Evolutionary conservation across 2,888 invertebrate species (phyloP).

Genomic region (Galeopsomyia nigrocyanea): DNA sequence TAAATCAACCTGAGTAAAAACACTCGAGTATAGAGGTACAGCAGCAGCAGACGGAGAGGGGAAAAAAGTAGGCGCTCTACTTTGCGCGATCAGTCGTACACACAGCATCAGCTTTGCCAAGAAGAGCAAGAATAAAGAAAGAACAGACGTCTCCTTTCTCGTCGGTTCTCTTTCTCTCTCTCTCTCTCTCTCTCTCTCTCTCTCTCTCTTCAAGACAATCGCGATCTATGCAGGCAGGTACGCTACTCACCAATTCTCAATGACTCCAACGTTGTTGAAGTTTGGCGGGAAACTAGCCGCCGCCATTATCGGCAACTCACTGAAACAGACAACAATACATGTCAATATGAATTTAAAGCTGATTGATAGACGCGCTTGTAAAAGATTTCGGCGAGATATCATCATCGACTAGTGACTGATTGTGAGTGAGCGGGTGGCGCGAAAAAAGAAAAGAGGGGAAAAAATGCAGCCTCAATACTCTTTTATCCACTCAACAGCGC

Average conservation of each 20-base stretch:
- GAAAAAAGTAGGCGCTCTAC: not conserved
- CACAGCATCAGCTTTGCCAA: too few relatives aligned
- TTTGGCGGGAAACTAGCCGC: slow-evolving; percentile 66
- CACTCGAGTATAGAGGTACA: not conserved
- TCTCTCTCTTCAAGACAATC: not conserved
- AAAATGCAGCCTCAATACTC: slow-evolving; percentile 42
- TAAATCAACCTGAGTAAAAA: not conserved
- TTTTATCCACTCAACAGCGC: slow-evolving; percentile 47
- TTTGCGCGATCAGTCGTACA: not conserved
- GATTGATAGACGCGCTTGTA: too few relatives aligned
- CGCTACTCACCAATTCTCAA: slow-evolving; percentile 66
- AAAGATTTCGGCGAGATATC: slow-evolving; percentile 18
- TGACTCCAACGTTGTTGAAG: slow-evolving; percentile 66
- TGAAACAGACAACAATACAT: slow-evolving; percentile 50
- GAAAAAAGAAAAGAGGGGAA: not conserved
- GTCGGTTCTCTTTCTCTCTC: not conserved
- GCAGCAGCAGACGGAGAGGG: too few relatives aligned
- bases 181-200: not conserved
- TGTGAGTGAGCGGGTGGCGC: too few relatives aligned
- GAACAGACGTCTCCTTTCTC: not conserved
- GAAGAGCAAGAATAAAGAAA: not conserved
- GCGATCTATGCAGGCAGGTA: slow-evolving; percentile 14
- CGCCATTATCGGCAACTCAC: slow-evolving; percentile 60
- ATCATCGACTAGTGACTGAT: slow-evolving; percentile 42
- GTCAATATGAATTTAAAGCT: not conserved